These are phyloP conservation scores for Macrobrachium rosenbergii DNA, from an alignment of 1,140 invertebrate species.

Conservation along the genomic window DNA sequence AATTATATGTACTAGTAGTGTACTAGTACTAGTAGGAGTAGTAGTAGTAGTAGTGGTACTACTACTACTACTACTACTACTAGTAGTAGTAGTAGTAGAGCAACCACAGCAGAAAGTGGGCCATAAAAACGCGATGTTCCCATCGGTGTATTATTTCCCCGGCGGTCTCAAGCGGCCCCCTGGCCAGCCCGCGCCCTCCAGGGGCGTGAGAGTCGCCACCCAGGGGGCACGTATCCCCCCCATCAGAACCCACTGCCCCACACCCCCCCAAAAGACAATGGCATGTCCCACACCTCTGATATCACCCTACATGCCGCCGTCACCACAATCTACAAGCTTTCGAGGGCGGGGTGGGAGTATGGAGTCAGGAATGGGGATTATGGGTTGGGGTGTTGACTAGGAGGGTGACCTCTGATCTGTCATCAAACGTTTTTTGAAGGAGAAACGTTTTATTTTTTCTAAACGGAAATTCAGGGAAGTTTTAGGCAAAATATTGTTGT, in stretches of 20 bases:
- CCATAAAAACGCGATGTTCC: constrained; percentile 49
- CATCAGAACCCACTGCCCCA: neutral
- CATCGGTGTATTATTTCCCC: constrained; percentile 56
- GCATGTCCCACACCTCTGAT: neutral
- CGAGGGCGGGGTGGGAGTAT: too few relatives aligned
- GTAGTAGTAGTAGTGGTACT: too few relatives aligned
- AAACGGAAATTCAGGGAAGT: too few relatives aligned
- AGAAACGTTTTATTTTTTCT: too few relatives aligned
- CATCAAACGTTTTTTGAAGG: too few relatives aligned
- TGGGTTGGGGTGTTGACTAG: too few relatives aligned
- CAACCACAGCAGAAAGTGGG: constrained; percentile 38
- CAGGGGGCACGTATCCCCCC: constrained; percentile 38
- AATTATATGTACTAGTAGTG: too few relatives aligned
- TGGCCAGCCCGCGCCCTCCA: constrained; percentile 34
- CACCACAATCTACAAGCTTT: neutral
- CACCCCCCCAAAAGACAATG: constrained; percentile 13
- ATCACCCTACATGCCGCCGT: neutral
- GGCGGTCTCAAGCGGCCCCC: constrained; percentile 33
- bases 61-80: neutral
- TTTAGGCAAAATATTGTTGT: too few relatives aligned
- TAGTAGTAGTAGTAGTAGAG: neutral
- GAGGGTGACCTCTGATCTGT: too few relatives aligned
- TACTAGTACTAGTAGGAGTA: too few relatives aligned
- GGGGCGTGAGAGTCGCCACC: constrained; percentile 27
- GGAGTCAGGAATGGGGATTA: too few relatives aligned